Evolutionary conservation across 2,113 vertebrate species (phyloP).

Genomic region (Stomatorhinus ivindoensis): DNA sequence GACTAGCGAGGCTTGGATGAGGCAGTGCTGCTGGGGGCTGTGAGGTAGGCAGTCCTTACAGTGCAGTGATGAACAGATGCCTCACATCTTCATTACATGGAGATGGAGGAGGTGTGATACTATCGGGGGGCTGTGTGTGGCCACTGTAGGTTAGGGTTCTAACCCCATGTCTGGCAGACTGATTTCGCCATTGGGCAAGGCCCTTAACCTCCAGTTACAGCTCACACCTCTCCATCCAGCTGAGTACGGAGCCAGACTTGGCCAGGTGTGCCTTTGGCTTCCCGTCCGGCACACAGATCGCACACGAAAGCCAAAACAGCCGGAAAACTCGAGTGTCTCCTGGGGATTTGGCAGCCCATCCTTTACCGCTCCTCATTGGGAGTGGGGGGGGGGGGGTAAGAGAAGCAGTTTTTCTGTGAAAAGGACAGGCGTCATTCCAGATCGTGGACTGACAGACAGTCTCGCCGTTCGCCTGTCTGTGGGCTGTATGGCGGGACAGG

Average conservation of each 20-base stretch:
- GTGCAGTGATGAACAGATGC: not conserved
- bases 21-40: not conserved
- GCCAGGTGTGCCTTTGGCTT: not conserved
- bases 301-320: conserved; percentile 1
- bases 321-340: not conserved
- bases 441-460: not conserved
- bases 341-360: not conserved
- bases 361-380: not conserved
- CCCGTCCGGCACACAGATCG: not conserved
- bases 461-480: not conserved
- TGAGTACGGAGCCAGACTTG: not conserved
- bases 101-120: not conserved
- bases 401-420: not conserved
- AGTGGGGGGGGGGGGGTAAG: not conserved
- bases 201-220: not conserved
- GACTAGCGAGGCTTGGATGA: not conserved
- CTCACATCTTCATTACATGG: not conserved
- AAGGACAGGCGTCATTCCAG: not conserved
- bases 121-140: not conserved
- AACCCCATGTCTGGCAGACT: not conserved
- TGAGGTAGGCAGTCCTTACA: not conserved
- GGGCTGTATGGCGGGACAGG: not conserved
- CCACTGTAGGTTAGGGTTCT: not conserved
- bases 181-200: not conserved
- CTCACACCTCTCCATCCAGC: not conserved